Evolutionary conservation across 2,797 vertebrate genomes (phyloP), one percentile per base, ranked within the genome.

Genomic region (Parauchenoglanis punctatus): DNA sequence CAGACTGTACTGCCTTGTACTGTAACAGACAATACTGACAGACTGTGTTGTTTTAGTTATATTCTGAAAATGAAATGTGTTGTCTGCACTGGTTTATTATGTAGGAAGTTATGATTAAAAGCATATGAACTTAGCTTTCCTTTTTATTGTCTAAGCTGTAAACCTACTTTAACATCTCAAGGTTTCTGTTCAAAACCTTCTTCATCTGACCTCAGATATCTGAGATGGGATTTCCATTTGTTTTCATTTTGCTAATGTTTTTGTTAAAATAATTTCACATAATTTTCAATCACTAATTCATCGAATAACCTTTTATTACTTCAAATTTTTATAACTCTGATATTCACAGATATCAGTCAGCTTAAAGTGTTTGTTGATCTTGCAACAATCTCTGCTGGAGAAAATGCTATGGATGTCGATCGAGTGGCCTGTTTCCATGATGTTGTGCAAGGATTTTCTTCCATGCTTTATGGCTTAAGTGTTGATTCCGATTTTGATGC

Each of bases 311-410:
- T 73, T 73, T 11, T 5, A 31, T 73, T 5, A 7, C 25, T 49
- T 25, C 20, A 23, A 7, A 25, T 65, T 17, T 46, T 8, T 63
- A n/a, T 1, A 54, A 28, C 52, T 56, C 10, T 78, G 1, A 35
- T 20, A 58, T 78, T 35, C 28, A 49, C 86, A 99, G 98, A 97
- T 92, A 96, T 97, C 59, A 98, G 97, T 7, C 98, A 99, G 91
- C 91, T 99, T 93, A 99, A 99, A 91, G 98, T 99, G 7, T 99
- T 99, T 85, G 97, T 99, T 83, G 98, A 99, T 93, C 90, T 99
- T 94, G 98, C 98, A 0, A 97, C 98, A 84, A 99, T 99, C 91
- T 99, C 97, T 23, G 98, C 98, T 7, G 98, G 98, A 85, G 98
- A 99, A 93, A 99, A 98, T 0, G 98, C 98, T 94, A 96, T 99